Base-by-base conservation (phyloP, 1,140 invertebrate species). In the Metaphire vulgaris region DNA sequence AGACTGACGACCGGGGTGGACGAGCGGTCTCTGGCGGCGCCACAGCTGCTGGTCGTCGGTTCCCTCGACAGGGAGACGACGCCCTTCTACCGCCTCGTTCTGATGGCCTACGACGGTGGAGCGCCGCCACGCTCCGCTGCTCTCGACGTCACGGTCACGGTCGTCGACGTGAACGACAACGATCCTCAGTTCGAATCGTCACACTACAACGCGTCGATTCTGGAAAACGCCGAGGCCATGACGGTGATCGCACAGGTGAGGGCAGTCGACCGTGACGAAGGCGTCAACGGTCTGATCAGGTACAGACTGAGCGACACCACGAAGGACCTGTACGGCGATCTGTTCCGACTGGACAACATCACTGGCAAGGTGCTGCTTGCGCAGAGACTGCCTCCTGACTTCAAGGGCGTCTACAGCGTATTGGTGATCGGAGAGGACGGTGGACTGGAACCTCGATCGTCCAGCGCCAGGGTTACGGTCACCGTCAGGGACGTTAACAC, bases 301-400 rank as follows among this genome's bases (percentile, higher is more conserved):
- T 77, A 77, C 56, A 41, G 32, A 16, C 69, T 77, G 2, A 26
- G 16, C 30, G 31, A 28, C 30, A 67, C 28, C 26, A 74, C 32
- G 21, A 28, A 26, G 33, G 28, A 41, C 6, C 31, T 29, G n/a
- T 56, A 28, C 26, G 26, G 32, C 14, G 33, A 65, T 2, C 29
- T 56, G 72, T 74, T 74, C 33, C 29, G 33, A 2, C 26, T 74
- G 21, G 72, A 74, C 86, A 91, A 93, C 0, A 92, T 94, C 83
- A 93, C 92, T 0, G 95, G 95, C 2, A 89, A 91, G 0, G 94
- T 97, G 78, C 69, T 26, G 28, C 30, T 74, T 2, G 2, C 29
- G 16, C 28, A 26, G n/a, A 64, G 1, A 28, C 68, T 91, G 90
- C 14, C 74, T 64, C 64, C 26, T 29, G 76, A 77, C 32, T 29